Base-by-base conservation (phyloP, 2,797 vertebrate species). In the Clarias pachynema region DNA sequence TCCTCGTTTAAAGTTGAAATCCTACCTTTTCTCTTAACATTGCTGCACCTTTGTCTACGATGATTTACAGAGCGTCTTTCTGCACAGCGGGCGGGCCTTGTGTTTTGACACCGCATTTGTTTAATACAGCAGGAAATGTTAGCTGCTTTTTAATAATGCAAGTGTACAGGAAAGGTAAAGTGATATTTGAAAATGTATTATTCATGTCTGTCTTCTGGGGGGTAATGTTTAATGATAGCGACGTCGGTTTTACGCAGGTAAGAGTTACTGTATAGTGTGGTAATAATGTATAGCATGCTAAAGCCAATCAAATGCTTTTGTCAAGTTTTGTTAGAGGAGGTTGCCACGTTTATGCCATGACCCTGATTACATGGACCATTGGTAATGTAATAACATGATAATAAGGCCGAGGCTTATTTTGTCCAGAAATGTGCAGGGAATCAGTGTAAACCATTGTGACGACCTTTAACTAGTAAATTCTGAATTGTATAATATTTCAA, bases 181-280 rank as follows among this genome's bases (percentile, higher is more conserved):
- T 49, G 26, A 81, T 87, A 87, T 88, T 53, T 86, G 80, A 53
- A 72, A 31, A 85, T 89, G 68, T 83, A 81, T 89, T 87, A 89
- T 88, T 90, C 59, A 87, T 85, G 53, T 72, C 24, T 78, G 34
- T 26, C 34, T 86, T 66, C 72, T 26, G 34, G 73, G 53, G 73
- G 49, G 40, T 85, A 34, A 81, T 81, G 70, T 86, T 87, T 83
- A 65, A 78, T 81, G 31, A 63, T 82, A 72, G 84, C 31, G 0
- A 24, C 14, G 34, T 18, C 40, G 78, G 63, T 83, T 85, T 79
- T 79, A 63, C 75, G 29, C 84, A 40, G 73, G 24, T 49, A 82
- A 14, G 20, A 34, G n/a, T 56, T 63, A 82, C 29, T 74, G 16
- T 59, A 60, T 56, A n/a, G 56, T 49, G 57, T n/a, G 57, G n/a